Evolutionary conservation across 2,797 vertebrate species (phyloP), one percentile per base, ranked within the genome.

Genomic region (Microcaecilia unicolor): DNA sequence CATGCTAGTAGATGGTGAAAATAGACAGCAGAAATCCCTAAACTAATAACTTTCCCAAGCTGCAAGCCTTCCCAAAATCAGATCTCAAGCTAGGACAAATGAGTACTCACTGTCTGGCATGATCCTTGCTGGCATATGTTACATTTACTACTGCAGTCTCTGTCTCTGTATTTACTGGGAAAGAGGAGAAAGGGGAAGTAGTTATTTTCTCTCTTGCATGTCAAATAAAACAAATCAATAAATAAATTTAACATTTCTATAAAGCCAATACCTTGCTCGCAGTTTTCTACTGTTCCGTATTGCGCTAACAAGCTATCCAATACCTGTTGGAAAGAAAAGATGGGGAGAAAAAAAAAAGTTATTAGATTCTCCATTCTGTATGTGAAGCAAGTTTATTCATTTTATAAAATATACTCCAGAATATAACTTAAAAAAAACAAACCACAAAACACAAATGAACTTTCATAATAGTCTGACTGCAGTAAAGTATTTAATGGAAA

Each of bases 111-210:
- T 92, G 89, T 76, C 92, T 88, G 61, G 95, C 92, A 71, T 99
- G 93, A 61, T 99, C 95, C 83, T 93, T 98, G 65, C 86, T 85
- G 66, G 67, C 88, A 20, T 97, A 98, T 48, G 93, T 92, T 64
- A 99, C 95, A 54, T 98, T 99, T 74, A 99, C 94, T 28, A 99
- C 93, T 33, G 96, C 96, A 31, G 94, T 98, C 75, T 98, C 95
- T 3, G 90, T 97, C 56, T 99, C 96, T 51, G 95, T 98, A 85
- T 97, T 98, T 74, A 99, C 96, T 98, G 55, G 37, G 54, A 13
- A 27, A 57, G 48, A 37, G 46, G n/a, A 65, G 64, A 36, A 26
- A 18, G 18, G 11, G n/a, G n/a, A 25, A 53, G 70, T 55, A 69
- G 18, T 54, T 66, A 48, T 38, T 34, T 5, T 11, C 17, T 45